Evolutionary conservation across 2,113 vertebrate species (phyloP).

Genomic region (Cyanoramphus novaezelandiae): DNA sequence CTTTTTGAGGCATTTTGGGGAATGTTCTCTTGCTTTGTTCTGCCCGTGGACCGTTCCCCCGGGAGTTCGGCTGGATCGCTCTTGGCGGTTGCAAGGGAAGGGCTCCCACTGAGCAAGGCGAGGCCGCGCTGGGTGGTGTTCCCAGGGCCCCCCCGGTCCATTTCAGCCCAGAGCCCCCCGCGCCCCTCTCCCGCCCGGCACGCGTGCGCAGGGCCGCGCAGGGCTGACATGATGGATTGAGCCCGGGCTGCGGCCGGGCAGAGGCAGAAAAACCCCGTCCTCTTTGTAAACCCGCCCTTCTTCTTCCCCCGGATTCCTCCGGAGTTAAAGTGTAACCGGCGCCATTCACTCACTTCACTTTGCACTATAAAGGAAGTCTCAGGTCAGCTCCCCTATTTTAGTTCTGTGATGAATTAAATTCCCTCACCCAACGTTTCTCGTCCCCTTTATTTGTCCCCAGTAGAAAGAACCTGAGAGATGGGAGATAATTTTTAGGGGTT

Average conservation of each 20-base stretch:
- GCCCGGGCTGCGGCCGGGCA: slow-evolving; percentile 62
- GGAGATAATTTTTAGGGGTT: background rate
- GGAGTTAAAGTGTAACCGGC: slow-evolving; percentile 97
- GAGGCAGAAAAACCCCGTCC: slow-evolving; percentile 65
- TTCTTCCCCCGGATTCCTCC: slow-evolving; percentile 72
- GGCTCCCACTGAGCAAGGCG: background rate
- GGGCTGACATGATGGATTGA: slow-evolving; percentile 78
- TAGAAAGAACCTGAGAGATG: slow-evolving; percentile 21
- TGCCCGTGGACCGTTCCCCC: background rate
- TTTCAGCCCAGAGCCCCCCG: background rate
- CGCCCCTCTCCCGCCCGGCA: background rate
- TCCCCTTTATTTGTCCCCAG: slow-evolving; percentile 16
- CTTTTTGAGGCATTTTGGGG: background rate
- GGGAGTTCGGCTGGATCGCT: background rate
- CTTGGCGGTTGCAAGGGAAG: background rate
- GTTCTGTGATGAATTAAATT: slow-evolving; percentile 67
- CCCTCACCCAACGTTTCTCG: slow-evolving; percentile 50
- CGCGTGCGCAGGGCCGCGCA: slow-evolving; percentile 37
- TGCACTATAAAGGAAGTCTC: slow-evolving; percentile 80
- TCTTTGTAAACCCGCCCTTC: slow-evolving; percentile 77
- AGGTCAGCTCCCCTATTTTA: slow-evolving; percentile 76
- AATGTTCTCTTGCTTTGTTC: background rate
- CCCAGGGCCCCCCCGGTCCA: background rate
- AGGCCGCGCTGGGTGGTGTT: background rate
- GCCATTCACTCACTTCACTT: slow-evolving; percentile 85